Evolutionary conservation across 2,113 vertebrate genomes (phyloP), one percentile per base, ranked within the genome.

Genomic region (Stegastes partitus): DNA sequence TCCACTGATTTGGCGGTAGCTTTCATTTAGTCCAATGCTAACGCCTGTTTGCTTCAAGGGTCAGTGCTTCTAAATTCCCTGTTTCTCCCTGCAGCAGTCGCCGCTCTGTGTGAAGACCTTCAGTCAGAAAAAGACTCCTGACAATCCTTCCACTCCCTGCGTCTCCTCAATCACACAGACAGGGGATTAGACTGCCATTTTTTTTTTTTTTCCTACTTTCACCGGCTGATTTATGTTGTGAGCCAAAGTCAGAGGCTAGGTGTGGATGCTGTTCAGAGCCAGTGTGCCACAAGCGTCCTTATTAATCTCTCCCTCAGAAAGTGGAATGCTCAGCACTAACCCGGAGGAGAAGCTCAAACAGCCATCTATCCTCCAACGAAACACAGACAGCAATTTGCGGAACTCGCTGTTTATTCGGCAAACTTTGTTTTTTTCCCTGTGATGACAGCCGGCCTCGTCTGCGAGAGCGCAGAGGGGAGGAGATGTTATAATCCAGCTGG

Each of bases 281-380:
- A 2, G 39, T 63, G 71, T 70, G 70, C 79, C 77, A 80, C 77
- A 44, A 72, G 75, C 73, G n/a, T 88, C 77, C 74, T 74, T 90
- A 84, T 89, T 90, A 85, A 89, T 90, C 75, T 92, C 75, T 68
- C 72, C 72, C 70, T 82, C 70, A 77, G 76, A 88, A 93, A 90
- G 85, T 89, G 77, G 84, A 89, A 34, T 65, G 68, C 79, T 89
- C 89, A 87, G 91, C 89, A 90, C 77, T 79, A 88, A 88, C 85
- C 77, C 66, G 31, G 81, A 83, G 82, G 84, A 90, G 86, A 89
- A 82, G 61, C 82, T 91, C 87, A 89, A 88, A 86, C 87, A 89
- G 55, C 70, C 77, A 89, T 89, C 84, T 68, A 90, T 91, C 82
- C 83, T 86, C 81, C 56, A 39, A 71, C 49, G 7, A 74, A 78